These are phyloP conservation scores for Chymomyza procnemis DNA, from an alignment of 2,888 invertebrate species.

Conservation along the genomic window DNA sequence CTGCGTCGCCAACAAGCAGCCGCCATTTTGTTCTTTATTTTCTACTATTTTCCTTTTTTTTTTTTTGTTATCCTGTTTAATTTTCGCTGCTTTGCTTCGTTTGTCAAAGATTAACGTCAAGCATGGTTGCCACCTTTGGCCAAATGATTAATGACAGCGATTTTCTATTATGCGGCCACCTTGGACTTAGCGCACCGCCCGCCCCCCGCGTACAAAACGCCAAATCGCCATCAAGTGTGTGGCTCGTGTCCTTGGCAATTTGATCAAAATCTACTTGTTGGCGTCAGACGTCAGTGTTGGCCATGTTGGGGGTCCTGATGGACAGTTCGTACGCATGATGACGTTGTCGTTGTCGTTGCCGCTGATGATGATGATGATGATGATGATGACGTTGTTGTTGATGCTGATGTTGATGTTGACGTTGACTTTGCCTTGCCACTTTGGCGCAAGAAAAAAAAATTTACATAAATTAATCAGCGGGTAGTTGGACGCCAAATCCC, in stretches of 20 bases:
- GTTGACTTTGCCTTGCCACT: background rate
- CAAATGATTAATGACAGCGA: conserved; percentile 72
- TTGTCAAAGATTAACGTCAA: conserved; percentile 46
- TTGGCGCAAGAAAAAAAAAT: conserved; percentile 11
- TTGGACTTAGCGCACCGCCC: background rate
- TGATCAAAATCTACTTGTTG: conserved; percentile 68
- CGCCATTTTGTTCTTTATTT: background rate
- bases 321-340: background rate
- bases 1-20: background rate
- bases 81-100: conserved; percentile 9
- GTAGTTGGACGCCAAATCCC: background rate
- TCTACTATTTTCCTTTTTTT: background rate
- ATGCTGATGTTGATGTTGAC: conserved; percentile 6
- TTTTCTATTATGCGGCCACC: conserved; percentile 45
- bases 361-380: conserved; percentile 24
- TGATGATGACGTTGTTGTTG: conserved; percentile 48
- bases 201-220: conserved; percentile 3
- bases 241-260: conserved; percentile 35
- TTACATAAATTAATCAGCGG: conserved; percentile 58
- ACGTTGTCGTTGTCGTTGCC: background rate
- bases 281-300: conserved; percentile 55
- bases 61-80: no score
- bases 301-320: conserved; percentile 16
- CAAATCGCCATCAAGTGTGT: background rate
- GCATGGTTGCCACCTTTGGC: conserved; percentile 60